Percentiles rank a stretch among this genome's conserved stretches.
Evolutionary conservation across 2,797 vertebrate genomes (phyloP).

Genomic region (Parotocinclus haroldoi): DNA sequence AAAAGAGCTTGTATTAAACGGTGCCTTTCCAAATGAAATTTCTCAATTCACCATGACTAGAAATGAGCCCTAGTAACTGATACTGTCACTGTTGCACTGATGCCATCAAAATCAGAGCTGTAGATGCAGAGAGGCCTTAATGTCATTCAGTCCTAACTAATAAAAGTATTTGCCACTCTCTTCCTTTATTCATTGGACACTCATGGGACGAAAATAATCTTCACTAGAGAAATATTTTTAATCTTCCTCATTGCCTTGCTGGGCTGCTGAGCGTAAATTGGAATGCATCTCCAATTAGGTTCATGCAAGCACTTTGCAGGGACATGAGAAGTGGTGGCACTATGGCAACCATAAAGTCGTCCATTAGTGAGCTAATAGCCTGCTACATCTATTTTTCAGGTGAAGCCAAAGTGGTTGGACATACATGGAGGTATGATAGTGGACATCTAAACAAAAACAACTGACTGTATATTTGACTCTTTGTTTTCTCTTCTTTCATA

Average conservation of each 20-base stretch:
- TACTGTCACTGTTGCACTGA: slow-evolving; percentile 20
- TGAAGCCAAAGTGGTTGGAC: slow-evolving; percentile 27
- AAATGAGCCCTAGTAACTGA: slow-evolving; percentile 30
- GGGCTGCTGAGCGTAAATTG: slow-evolving; percentile 37
- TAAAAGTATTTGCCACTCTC: slow-evolving; percentile 22
- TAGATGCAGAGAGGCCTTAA: slow-evolving; percentile 26
- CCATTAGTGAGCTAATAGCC: slow-evolving; percentile 46
- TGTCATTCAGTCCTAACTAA: slow-evolving; percentile 34
- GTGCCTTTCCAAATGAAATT: slow-evolving; percentile 9
- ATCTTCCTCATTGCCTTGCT: slow-evolving; percentile 38
- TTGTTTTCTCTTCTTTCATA: slow-evolving; percentile 9
- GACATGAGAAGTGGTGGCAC: slow-evolving; percentile 38
- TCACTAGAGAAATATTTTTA: slow-evolving; percentile 45
- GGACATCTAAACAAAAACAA: slow-evolving; percentile 14
- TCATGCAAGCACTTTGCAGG: slow-evolving; percentile 45
- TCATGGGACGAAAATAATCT: slow-evolving; percentile 35
- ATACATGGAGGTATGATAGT: slow-evolving; percentile 5
- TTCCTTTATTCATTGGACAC: slow-evolving; percentile 28
- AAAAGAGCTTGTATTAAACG: slow-evolving; percentile 18
- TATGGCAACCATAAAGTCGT: slow-evolving; percentile 45
- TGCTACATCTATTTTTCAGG: slow-evolving; percentile 23
- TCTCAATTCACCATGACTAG: slow-evolving; percentile 11
- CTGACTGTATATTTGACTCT: slow-evolving; percentile 1
- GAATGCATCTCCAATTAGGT: slow-evolving; percentile 44
- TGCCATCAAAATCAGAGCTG: slow-evolving; percentile 30